These are phyloP conservation scores for Rhadina sibilatrix DNA, from an alignment of 2,113 vertebrate genomes.

Conservation along the genomic window DNA sequence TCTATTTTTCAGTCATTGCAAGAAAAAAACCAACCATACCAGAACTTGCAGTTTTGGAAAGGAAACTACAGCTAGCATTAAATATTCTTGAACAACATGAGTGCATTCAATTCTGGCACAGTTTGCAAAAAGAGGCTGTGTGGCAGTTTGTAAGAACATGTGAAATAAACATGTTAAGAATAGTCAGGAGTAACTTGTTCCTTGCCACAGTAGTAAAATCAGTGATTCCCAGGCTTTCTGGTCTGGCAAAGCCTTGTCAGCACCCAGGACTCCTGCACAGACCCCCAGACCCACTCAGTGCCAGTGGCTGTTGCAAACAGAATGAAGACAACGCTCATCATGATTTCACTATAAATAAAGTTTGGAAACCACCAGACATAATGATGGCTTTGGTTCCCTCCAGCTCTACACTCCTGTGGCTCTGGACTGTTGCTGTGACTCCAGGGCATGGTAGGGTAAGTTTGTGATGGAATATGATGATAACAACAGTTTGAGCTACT, in stretches of 20 bases:
- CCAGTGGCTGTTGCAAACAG: neutral
- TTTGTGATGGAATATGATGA: neutral
- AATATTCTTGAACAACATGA: neutral
- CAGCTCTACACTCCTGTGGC: neutral
- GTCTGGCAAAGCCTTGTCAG: neutral
- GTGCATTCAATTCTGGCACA: neutral
- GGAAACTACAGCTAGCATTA: neutral
- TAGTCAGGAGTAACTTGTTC: neutral
- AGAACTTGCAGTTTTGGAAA: neutral
- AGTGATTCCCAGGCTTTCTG: neutral
- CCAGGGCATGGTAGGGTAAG: neutral
- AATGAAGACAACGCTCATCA: fast-evolving
- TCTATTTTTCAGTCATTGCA: conserved; percentile 1
- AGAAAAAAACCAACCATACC: neutral
- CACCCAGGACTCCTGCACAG: neutral
- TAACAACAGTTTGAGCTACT: neutral
- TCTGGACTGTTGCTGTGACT: neutral
- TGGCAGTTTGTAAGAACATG: neutral
- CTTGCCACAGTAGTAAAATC: neutral
- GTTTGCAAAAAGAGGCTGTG: neutral
- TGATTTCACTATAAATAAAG: neutral
- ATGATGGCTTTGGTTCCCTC: neutral
- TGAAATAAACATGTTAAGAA: neutral
- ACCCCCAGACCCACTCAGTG: neutral
- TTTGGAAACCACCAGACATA: neutral